These are phyloP conservation scores for Amiota mariae DNA, from an alignment of 2,888 invertebrate species.

Conservation along the genomic window DNA sequence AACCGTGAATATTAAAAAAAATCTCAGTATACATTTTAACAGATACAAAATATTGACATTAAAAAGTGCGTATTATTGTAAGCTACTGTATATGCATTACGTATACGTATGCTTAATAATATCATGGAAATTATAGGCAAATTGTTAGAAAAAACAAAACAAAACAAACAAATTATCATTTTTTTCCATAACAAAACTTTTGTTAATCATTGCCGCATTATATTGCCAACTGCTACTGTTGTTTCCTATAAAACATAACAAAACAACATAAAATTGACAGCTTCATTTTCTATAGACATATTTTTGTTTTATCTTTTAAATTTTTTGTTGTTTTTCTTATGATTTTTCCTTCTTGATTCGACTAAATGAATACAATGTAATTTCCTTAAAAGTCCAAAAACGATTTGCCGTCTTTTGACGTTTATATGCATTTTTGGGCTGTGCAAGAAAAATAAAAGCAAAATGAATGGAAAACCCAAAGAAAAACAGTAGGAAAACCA, in stretches of 20 bases:
- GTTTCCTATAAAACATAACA: slow-evolving; percentile 3
- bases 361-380: slow-evolving; percentile 39
- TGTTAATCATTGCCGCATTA: neutral
- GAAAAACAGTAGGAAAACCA: slow-evolving; percentile 41
- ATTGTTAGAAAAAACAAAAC: neutral
- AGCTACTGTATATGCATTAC: neutral
- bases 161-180: neutral
- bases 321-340: no score
- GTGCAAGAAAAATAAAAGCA: slow-evolving; percentile 6
- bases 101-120: neutral
- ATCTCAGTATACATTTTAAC: no score
- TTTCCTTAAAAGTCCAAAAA: slow-evolving; percentile 65
- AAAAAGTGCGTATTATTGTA: no score
- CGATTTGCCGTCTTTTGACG: slow-evolving; percentile 54
- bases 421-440: slow-evolving; percentile 23
- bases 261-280: slow-evolving; percentile 2
- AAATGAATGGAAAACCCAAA: slow-evolving; percentile 32
- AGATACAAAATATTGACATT: no score
- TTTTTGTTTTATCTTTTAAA: no score
- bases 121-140: slow-evolving; percentile 8
- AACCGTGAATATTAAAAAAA: no score
- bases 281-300: neutral
- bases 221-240: neutral
- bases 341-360: no score
- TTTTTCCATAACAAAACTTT: neutral